These are phyloP conservation scores for Erithacus rubecula DNA, from an alignment of 2,797 vertebrate species.

Conservation along the genomic window DNA sequence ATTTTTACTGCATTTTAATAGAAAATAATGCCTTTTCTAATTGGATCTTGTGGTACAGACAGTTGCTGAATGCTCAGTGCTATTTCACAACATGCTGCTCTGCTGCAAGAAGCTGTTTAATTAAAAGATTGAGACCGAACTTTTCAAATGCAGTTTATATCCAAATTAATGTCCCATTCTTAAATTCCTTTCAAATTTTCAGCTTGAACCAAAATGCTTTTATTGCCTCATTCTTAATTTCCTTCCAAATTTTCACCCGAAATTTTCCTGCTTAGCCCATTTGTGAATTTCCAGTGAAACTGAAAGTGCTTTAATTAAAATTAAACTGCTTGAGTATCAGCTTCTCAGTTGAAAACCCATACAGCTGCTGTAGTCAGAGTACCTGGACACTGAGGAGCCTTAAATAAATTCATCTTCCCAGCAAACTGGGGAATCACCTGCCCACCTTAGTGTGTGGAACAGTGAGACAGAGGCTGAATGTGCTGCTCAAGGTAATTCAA, in stretches of 20 bases:
- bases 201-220: not conserved
- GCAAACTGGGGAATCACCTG: not conserved
- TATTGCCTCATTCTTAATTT: not conserved
- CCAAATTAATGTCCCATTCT: not conserved
- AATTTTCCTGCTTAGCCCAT: not conserved
- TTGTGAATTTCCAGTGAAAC: not conserved
- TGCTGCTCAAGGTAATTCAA: not conserved
- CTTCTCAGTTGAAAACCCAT: not conserved
- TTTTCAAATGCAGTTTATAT: not conserved
- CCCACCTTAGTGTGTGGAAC: not conserved
- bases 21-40: not conserved
- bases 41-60: not conserved
- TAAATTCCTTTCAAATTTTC: not conserved
- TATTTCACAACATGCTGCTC: not conserved
- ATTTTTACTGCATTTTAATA: not conserved
- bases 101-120: not conserved
- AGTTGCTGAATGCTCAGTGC: not conserved
- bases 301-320: not conserved
- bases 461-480: not conserved
- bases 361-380: not conserved
- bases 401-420: not conserved
- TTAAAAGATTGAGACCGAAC: not conserved
- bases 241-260: not conserved
- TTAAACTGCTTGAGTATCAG: not conserved
- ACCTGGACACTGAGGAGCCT: not conserved